Evolutionary conservation across 2,797 vertebrate species (phyloP).

Genomic region (Dermochelys coriacea): DNA sequence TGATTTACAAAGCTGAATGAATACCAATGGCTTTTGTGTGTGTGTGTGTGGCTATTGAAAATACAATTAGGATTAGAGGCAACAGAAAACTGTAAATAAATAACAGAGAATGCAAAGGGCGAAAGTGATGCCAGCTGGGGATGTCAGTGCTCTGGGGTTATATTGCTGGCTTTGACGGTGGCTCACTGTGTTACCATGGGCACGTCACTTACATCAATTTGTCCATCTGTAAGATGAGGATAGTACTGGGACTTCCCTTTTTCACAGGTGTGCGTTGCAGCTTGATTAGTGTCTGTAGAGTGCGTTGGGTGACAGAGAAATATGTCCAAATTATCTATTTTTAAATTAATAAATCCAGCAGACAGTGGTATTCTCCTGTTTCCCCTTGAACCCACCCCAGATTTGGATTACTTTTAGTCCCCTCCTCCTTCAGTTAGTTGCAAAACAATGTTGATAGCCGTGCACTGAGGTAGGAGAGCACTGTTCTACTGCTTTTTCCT

Average conservation of each 20-base stretch:
- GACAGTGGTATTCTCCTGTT: neutral
- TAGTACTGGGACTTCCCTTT: neutral
- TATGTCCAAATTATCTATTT: neutral
- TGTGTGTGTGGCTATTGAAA: rapidly evolving
- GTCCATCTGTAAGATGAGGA: neutral
- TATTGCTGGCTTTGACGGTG: neutral
- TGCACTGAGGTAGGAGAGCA: neutral
- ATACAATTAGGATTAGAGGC: rapidly evolving
- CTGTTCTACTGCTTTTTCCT: rapidly evolving
- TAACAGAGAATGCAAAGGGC: rapidly evolving
- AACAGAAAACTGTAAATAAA: rapidly evolving
- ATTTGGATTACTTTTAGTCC: neutral
- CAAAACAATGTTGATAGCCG: neutral
- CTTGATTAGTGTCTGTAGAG: neutral
- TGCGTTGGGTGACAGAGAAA: neutral
- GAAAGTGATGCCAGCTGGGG: rapidly evolving
- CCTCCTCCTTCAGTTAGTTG: neutral
- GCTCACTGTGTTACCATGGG: neutral
- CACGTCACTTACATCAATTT: neutral
- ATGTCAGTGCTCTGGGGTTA: rapidly evolving
- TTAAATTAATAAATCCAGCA: neutral
- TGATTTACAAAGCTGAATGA: neutral
- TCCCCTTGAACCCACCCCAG: neutral
- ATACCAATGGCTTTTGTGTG: rapidly evolving
- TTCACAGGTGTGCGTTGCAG: neutral